These are phyloP conservation scores for Sphaerodactylus townsendi DNA, from an alignment of 2,113 vertebrate species.

Conservation along the genomic window DNA sequence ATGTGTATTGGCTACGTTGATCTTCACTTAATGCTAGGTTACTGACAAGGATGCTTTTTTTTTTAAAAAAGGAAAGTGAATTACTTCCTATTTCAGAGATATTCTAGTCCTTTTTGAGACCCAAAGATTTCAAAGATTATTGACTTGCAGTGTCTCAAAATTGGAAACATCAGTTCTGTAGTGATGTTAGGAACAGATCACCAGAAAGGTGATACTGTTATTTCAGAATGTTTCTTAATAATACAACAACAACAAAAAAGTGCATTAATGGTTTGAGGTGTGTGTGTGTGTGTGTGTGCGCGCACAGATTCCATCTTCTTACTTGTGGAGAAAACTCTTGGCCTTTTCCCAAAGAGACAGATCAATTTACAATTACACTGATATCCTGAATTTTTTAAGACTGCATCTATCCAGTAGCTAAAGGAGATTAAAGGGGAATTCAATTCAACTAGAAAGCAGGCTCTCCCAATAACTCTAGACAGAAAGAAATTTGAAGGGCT, in stretches of 20 bases:
- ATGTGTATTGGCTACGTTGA: conserved; percentile 30
- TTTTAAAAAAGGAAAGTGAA: background rate
- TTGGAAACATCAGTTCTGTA: background rate
- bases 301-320: conserved; percentile 24
- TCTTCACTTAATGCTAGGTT: background rate
- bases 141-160: conserved; percentile 6
- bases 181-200: background rate
- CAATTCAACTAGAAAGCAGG: conserved; percentile 77
- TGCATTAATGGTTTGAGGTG: conserved; percentile 20
- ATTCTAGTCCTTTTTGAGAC: background rate
- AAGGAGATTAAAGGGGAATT: conserved; percentile 82
- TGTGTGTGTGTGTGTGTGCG: background rate
- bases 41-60: conserved; percentile 16
- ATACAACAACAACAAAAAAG: background rate
- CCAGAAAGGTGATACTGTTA: background rate
- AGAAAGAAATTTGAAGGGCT: conserved; percentile 54
- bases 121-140: background rate
- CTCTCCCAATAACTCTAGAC: conserved; percentile 62
- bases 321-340: conserved; percentile 35
- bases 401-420: conserved; percentile 71
- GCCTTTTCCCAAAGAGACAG: conserved; percentile 56
- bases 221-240: conserved; percentile 12
- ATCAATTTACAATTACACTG: conserved; percentile 69
- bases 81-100: background rate
- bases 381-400: conserved; percentile 84